phyloP scores from a whole-genome alignment of 92 coral and sea anemone species.

The Paramuricea clavata region DNA sequence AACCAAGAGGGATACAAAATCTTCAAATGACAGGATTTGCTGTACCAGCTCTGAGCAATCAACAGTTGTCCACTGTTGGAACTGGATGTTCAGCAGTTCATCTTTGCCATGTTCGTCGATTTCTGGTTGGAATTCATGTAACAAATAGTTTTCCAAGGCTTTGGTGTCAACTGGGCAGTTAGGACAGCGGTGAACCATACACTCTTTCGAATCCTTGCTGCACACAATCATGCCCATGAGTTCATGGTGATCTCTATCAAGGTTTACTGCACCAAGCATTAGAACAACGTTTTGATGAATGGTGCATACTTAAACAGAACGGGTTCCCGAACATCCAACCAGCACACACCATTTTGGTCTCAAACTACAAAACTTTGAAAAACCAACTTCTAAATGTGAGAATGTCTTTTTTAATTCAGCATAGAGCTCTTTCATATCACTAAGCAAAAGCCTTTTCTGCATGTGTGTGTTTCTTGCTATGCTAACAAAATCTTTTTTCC shows the following conservation, averaged over 20 bases:
- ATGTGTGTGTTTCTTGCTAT: slow-evolving; percentile 51
- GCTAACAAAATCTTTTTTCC: slow-evolving; percentile 44
- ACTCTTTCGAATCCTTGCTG: slow-evolving; percentile 45
- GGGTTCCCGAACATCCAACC: slow-evolving; percentile 62
- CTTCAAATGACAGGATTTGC: slow-evolving; percentile 50
- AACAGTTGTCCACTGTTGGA: slow-evolving; percentile 62
- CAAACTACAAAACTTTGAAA: slow-evolving; percentile 60
- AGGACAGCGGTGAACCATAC: slow-evolving; percentile 58
- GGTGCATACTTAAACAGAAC: slow-evolving; percentile 64
- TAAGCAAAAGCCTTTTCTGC: slow-evolving; percentile 46
- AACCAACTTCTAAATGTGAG: slow-evolving; percentile 38
- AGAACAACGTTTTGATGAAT: slow-evolving; percentile 53
- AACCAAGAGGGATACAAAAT: slow-evolving; percentile 45
- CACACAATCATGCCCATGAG: slow-evolving; percentile 62
- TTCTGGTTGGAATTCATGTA: slow-evolving; percentile 50
- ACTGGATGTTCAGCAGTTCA: slow-evolving; percentile 39
- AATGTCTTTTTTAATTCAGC: slow-evolving; percentile 52
- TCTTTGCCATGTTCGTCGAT: slow-evolving; percentile 45
- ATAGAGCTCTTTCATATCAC: slow-evolving; percentile 16
- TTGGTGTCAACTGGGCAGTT: slow-evolving; percentile 56
- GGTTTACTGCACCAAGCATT: slow-evolving; percentile 51
- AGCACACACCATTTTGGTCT: slow-evolving; percentile 71
- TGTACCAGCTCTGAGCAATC: slow-evolving; percentile 54
- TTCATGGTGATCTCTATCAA: slow-evolving; percentile 58
- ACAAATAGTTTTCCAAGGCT: slow-evolving; percentile 52